Evolutionary conservation across 2,888 invertebrate species (phyloP).

Genomic region (Sarcophaga caerulescens): DNA sequence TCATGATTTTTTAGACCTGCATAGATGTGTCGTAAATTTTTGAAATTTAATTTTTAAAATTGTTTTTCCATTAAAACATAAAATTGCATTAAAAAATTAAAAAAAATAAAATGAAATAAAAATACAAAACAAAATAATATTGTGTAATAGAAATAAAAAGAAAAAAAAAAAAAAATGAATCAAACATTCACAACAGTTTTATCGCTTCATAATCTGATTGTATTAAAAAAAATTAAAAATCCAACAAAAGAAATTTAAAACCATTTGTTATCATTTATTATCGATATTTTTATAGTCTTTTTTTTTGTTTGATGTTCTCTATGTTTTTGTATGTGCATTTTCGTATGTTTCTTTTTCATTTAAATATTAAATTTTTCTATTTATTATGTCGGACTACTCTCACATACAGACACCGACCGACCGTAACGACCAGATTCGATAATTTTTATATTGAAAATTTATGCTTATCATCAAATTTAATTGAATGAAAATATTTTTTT

Average conservation of each 20-base stretch:
- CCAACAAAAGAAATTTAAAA: slow-evolving; percentile 4
- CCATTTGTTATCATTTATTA: slow-evolving; percentile 22
- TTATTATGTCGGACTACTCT: not conserved
- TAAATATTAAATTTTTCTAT: not conserved
- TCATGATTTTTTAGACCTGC: no score
- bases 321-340: not conserved
- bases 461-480: slow-evolving; percentile 79
- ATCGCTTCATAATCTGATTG: not conserved
- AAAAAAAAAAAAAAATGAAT: not conserved
- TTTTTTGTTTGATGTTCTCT: not conserved
- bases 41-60: no score
- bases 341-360: not conserved
- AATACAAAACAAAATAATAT: no score
- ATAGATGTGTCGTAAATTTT: no score
- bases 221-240: not conserved
- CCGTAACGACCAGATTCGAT: not conserved
- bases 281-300: not conserved
- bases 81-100: no score
- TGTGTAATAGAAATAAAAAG: not conserved
- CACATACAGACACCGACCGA: no score
- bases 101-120: no score
- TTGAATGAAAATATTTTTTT: slow-evolving; percentile 79
- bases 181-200: not conserved
- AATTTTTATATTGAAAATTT: slow-evolving; percentile 72
- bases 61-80: no score